Conservation (phyloP, 2,888 invertebrate genomes). For the Ophion ventricosus region DNA sequence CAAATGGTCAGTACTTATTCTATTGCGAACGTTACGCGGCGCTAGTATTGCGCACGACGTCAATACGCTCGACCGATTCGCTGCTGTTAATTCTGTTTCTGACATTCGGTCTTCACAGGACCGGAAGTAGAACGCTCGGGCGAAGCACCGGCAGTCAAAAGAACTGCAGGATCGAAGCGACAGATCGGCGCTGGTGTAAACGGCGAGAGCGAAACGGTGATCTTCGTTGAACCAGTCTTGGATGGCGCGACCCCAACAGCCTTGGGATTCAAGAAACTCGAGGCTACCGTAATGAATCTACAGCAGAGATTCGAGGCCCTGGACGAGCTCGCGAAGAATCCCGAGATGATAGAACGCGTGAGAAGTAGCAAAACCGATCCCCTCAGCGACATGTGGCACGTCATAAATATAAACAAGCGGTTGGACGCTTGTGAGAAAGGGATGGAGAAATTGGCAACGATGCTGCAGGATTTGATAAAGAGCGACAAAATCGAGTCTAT, state of each 20-base stretch:
- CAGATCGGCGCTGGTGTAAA: slow-evolving; percentile 64
- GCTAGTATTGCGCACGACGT: too few species aligned
- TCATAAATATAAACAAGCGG: slow-evolving; percentile 87
- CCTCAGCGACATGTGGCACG: slow-evolving; percentile 87
- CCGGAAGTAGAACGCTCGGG: neutral
- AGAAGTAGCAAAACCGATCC: slow-evolving; percentile 78
- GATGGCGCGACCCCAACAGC: slow-evolving; percentile 70
- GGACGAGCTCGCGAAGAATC: slow-evolving; percentile 82
- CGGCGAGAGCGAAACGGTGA: slow-evolving; percentile 68
- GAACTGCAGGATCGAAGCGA: slow-evolving; percentile 64
- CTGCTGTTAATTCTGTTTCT: neutral
- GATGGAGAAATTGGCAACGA: slow-evolving; percentile 84
- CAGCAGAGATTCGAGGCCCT: slow-evolving; percentile 81
- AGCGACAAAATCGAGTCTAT: slow-evolving; percentile 54
- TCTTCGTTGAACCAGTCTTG: slow-evolving; percentile 73
- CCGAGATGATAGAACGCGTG: slow-evolving; percentile 82
- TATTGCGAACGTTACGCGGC: neutral
- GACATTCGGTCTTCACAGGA: neutral
- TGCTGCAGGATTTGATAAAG: slow-evolving; percentile 75
- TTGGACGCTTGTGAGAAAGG: slow-evolving; percentile 87
- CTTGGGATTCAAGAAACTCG: slow-evolving; percentile 72
- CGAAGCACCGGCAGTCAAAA: slow-evolving; percentile 41
- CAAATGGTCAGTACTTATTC: slow-evolving; percentile 29
- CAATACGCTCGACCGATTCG: too few species aligned
- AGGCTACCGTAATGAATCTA: slow-evolving; percentile 78